These are phyloP conservation scores for Dinoponera quadriceps DNA, from an alignment of 1,140 invertebrate species.

Conservation along the genomic window DNA sequence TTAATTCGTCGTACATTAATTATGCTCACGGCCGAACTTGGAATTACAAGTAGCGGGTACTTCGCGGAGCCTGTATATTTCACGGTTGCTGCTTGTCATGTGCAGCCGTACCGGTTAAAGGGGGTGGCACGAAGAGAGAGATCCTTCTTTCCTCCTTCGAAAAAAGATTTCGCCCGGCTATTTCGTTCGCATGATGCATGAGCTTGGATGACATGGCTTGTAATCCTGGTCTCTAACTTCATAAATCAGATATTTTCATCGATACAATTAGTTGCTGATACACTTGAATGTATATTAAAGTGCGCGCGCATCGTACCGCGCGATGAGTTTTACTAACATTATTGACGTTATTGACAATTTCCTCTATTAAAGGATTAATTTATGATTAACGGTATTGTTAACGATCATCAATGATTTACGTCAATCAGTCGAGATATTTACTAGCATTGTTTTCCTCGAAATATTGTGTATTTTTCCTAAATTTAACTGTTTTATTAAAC, in stretches of 20 bases:
- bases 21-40: neutral
- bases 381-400: neutral
- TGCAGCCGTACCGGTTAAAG: neutral
- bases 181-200: slow-evolving; percentile 13
- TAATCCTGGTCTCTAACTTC: neutral
- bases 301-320: neutral
- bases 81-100: neutral
- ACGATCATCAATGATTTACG: slow-evolving; percentile 3
- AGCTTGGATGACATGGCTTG: neutral
- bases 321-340: neutral
- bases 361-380: neutral
- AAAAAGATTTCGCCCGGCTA: neutral
- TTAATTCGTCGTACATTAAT: neutral
- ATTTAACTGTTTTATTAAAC: too few relatives aligned
- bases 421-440: neutral
- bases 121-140: neutral
- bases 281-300: neutral
- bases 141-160: neutral
- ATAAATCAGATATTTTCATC: neutral
- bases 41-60: neutral
- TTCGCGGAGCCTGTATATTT: neutral
- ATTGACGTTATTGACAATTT: neutral
- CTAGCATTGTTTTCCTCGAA: too few relatives aligned
- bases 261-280: neutral
- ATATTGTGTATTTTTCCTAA: too few relatives aligned